These are phyloP conservation scores for Heterodera schachtii DNA, from an alignment of 1,140 invertebrate genomes.

Conservation along the genomic window DNA sequence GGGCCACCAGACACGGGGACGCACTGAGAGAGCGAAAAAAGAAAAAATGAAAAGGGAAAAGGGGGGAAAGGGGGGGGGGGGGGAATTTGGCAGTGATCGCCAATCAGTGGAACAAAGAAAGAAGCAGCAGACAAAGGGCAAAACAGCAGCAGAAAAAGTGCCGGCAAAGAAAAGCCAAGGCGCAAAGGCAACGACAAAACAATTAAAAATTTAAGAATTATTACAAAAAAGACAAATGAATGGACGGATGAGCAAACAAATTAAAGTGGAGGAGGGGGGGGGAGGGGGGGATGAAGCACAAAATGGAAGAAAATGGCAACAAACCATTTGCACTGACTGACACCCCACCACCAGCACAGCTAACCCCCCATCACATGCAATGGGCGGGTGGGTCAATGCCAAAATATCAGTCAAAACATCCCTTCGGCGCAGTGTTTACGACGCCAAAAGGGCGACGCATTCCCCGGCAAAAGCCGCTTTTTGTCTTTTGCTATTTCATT, in stretches of 20 bases:
- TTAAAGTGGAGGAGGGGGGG: background rate
- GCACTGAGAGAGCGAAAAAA: background rate
- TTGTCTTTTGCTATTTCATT: too few relatives aligned
- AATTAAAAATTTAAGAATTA: too few relatives aligned
- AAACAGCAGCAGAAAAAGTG: background rate
- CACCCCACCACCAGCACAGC: too few relatives aligned
- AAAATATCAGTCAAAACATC: too few relatives aligned
- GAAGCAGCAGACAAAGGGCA: too few relatives aligned
- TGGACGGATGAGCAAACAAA: background rate
- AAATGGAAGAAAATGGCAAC: background rate
- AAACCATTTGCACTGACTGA: background rate
- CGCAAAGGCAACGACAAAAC: background rate
- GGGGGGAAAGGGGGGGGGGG: background rate
- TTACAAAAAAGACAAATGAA: background rate
- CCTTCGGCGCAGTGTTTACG: too few relatives aligned
- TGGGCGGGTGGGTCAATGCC: too few relatives aligned
- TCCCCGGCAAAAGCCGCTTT: too few relatives aligned
- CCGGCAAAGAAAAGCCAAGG: background rate
- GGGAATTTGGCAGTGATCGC: conserved; percentile 8
- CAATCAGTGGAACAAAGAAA: background rate
- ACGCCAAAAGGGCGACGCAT: too few relatives aligned
- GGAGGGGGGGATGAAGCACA: background rate
- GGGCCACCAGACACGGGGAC: conserved; percentile 21
- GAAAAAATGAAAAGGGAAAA: background rate
- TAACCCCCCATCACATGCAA: too few relatives aligned